phyloP scores from a whole-genome alignment of 2,797 vertebrate species.

The Phrynocephalus vlangalii region DNA sequence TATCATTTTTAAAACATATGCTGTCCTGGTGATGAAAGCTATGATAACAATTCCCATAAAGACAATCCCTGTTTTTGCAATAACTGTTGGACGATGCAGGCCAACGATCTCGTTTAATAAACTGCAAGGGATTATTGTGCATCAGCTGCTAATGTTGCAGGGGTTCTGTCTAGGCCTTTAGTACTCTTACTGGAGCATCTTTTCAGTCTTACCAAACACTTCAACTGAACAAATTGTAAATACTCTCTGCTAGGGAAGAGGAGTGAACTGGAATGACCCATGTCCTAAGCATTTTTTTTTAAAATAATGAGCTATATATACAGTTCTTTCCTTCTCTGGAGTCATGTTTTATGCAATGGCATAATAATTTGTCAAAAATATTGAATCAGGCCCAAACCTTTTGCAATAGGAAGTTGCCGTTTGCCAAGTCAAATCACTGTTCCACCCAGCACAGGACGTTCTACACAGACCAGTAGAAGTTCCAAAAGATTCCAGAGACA shows the following conservation, averaged over 20 bases:
- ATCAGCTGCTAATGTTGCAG: neutral
- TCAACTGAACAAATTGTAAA: neutral
- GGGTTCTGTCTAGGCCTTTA: constrained; percentile 2
- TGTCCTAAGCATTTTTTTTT: neutral
- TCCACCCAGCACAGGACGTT: neutral
- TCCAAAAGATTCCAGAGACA: neutral
- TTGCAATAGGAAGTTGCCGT: neutral
- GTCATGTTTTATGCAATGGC: neutral
- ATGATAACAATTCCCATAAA: neutral
- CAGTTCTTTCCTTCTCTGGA: neutral
- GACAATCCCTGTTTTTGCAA: neutral
- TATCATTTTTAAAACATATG: neutral
- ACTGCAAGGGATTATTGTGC: constrained; percentile 9
- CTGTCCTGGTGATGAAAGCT: neutral
- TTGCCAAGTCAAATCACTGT: neutral
- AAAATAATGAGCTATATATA: neutral
- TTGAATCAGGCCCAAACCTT: neutral
- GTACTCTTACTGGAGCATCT: neutral
- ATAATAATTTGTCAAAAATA: neutral
- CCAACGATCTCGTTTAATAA: constrained; percentile 1
- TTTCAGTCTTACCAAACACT: neutral
- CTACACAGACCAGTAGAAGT: neutral
- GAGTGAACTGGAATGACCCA: neutral
- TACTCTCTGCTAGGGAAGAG: neutral
- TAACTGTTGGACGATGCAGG: neutral